These are phyloP conservation scores for Ictalurus punctatus DNA, from an alignment of 2,113 vertebrate species.

Conservation along the genomic window DNA sequence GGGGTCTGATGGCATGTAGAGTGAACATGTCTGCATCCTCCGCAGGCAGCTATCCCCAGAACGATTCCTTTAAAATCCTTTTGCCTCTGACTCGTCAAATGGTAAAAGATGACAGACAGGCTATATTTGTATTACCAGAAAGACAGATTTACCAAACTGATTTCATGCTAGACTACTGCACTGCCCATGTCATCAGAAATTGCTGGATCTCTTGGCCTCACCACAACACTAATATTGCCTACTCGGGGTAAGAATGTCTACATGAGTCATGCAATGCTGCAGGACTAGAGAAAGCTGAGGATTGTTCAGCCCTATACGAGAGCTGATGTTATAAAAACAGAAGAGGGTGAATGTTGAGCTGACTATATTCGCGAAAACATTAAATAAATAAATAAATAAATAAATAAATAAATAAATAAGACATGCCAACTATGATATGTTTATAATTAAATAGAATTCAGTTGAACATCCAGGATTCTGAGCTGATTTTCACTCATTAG, in stretches of 20 bases:
- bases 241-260: not conserved
- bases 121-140: constrained; percentile 65
- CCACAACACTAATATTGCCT: constrained; percentile 31
- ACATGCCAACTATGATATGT: not conserved
- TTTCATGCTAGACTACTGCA: constrained; percentile 63
- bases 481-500: constrained; percentile 14
- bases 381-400: not conserved
- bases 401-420: not conserved
- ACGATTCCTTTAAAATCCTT: constrained; percentile 59
- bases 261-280: not conserved
- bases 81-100: constrained; percentile 61
- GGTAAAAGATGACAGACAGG: constrained; percentile 62
- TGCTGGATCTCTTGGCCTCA: constrained; percentile 35
- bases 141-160: constrained; percentile 67
- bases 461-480: not conserved
- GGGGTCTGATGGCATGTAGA: constrained; percentile 54
- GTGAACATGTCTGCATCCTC: constrained; percentile 54
- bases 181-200: constrained; percentile 49
- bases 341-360: constrained; percentile 1
- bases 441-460: constrained; percentile 1
- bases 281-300: not conserved
- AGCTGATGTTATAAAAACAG: constrained; percentile 29
- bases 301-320: constrained; percentile 15
- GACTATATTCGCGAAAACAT: not conserved
- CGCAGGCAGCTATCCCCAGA: constrained; percentile 57